Evolutionary conservation across 1,140 invertebrate species (phyloP).

Genomic region (Daktulosphaira vitifoliae): DNA sequence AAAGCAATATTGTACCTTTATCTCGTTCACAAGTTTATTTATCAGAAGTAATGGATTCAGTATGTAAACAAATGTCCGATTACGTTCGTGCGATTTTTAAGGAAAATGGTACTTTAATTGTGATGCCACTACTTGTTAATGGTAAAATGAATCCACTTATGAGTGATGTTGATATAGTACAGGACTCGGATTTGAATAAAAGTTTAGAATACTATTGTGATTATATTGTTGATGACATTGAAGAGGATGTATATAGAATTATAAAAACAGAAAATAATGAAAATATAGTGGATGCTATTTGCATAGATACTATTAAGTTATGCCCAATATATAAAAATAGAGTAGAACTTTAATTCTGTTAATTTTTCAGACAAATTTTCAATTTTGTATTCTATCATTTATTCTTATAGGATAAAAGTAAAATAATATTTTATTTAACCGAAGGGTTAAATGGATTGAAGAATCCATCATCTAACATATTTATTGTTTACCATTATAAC

Average conservation of each 20-base stretch:
- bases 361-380: too few relatives aligned
- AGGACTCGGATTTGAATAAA: conserved; percentile 71
- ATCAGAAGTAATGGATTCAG: conserved; percentile 67
- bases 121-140: conserved; percentile 56
- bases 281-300: too few relatives aligned
- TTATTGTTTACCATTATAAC: too few relatives aligned
- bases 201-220: conserved; percentile 65
- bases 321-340: not conserved
- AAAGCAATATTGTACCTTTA: conserved; percentile 48
- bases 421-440: too few relatives aligned
- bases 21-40: conserved; percentile 68
- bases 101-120: conserved; percentile 56
- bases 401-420: too few relatives aligned
- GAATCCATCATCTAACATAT: too few relatives aligned
- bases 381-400: too few relatives aligned
- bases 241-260: too few relatives aligned
- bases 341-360: conserved; percentile 6
- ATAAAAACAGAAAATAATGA: too few relatives aligned
- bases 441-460: too few relatives aligned
- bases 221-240: conserved; percentile 51
- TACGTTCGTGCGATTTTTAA: conserved; percentile 71
- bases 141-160: conserved; percentile 65
- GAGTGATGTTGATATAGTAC: conserved; percentile 61
- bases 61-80: conserved; percentile 73
- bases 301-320: too few relatives aligned